These are phyloP conservation scores for Thymallus thymallus DNA, from an alignment of 2,113 vertebrate genomes.

Conservation along the genomic window DNA sequence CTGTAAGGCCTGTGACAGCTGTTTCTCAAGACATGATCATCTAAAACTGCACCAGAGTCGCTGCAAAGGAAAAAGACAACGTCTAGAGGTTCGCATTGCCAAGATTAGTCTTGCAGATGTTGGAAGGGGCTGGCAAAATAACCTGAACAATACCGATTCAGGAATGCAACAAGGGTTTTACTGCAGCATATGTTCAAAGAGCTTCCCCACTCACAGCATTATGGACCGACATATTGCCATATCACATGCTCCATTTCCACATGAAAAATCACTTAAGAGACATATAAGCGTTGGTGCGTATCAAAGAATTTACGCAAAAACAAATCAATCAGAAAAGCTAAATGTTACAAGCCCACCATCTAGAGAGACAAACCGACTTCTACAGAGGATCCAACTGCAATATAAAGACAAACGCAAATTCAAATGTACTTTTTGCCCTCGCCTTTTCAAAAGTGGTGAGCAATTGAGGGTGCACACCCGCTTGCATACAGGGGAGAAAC, in stretches of 20 bases:
- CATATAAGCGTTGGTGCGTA: conserved; percentile 35
- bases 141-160: not conserved
- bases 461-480: conserved; percentile 62
- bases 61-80: conserved; percentile 62
- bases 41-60: conserved; percentile 68
- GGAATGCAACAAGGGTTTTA: conserved; percentile 40
- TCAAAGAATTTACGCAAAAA: not conserved
- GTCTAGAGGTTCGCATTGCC: conserved; percentile 65
- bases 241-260: conserved; percentile 59
- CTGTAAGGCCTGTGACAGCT: conserved; percentile 73
- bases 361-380: conserved; percentile 41
- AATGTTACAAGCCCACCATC: conserved; percentile 20
- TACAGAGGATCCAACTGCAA: conserved; percentile 58
- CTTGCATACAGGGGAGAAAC: conserved; percentile 74
- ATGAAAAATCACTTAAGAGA: conserved; percentile 54
- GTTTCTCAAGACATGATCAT: conserved; percentile 75
- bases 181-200: conserved; percentile 64
- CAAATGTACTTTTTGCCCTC: conserved; percentile 66
- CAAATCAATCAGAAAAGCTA: conserved; percentile 36
- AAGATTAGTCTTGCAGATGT: conserved; percentile 68
- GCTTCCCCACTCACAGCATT: conserved; percentile 51
- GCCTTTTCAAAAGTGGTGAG: conserved; percentile 53
- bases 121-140: conserved; percentile 61
- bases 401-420: conserved; percentile 57
- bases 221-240: conserved; percentile 66